phyloP scores from a whole-genome alignment of 1,140 invertebrate genomes.

The Pararge aegeria region DNA sequence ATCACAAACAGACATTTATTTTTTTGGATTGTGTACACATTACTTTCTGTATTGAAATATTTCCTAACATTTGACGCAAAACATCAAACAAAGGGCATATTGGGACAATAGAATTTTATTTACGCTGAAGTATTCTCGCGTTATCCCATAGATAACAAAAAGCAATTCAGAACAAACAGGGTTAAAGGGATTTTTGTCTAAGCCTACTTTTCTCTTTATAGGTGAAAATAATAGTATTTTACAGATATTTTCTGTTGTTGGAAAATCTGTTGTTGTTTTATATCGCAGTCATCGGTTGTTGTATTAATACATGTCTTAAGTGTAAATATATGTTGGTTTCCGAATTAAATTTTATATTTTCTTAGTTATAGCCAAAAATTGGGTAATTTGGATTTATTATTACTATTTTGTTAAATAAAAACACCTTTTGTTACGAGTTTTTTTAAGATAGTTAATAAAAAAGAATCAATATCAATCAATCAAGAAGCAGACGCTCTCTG shows the following conservation, averaged over 20 bases:
- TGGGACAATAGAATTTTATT: constrained; percentile 2
- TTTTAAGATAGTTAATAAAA: background rate
- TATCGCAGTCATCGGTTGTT: too few species aligned
- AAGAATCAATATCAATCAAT: constrained; percentile 8
- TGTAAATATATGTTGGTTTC: too few species aligned
- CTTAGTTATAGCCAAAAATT: too few species aligned
- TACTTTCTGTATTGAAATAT: too few species aligned
- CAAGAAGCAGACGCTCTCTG: background rate
- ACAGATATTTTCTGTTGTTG: too few species aligned
- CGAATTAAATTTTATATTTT: too few species aligned
- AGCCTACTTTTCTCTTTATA: background rate
- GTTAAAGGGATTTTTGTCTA: background rate
- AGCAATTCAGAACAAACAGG: constrained; percentile 6
- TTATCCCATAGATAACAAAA: constrained; percentile 4
- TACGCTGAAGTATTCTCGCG: background rate
- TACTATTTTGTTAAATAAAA: too few species aligned
- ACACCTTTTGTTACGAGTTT: too few species aligned
- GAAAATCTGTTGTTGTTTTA: too few species aligned
- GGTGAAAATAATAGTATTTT: background rate
- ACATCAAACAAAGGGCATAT: constrained; percentile 19
- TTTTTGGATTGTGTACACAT: background rate
- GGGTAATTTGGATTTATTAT: too few species aligned
- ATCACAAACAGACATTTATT: background rate
- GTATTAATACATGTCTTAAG: too few species aligned
- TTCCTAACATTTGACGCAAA: constrained; percentile 6